Base-by-base conservation (phyloP, 2,113 vertebrate genomes). In the Myocastor coypus region DNA sequence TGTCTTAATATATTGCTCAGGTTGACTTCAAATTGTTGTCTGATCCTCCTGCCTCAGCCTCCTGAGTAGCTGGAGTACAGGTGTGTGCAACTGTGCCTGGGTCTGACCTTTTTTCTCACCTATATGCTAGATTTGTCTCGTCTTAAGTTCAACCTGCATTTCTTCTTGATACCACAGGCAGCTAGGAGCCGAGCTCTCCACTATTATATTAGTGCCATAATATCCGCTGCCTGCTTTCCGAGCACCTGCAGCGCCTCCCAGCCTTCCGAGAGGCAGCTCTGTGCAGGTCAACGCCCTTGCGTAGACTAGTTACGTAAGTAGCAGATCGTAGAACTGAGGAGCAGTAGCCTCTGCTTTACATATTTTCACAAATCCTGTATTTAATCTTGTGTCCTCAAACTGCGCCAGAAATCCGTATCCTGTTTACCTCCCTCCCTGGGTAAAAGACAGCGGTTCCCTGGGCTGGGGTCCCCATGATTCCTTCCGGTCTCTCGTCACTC, bases 201-300 rank as follows among this genome's bases (percentile, higher is more conserved):
- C 57, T 8, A n/a, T n/a, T n/a, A n/a, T n/a, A n/a, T 75, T 50
- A 32, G 2, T 50, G 14, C 34, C 75, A 1, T 50, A 22, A 0
- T 64, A 13, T 61, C 37, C n/a, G 10, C 77, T 55, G 12, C 82
- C 59, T 59, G 32, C 7, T 16, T 80, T 59, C 40, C 19, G 10
- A 5, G n/a, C 46, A 17, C 20, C 0, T 0, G 2, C 4, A 68
- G 1, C 3, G 24, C 50, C 83, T 63, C 14, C 3, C 0, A 32
- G 17, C 42, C 82, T 28, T 40, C 89, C 20, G 1, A 10, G 28
- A 42, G 40, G 61, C 37, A 82, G 22, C 46, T 4, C 11, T 26
- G 40, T 55, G 78, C 73, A 9, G 59, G 59, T 9, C 50, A 19
- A 26, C 37, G 20, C 17, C 37, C 0, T 0, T 8, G 32, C 55